A percentile compares a stretch with the other conserved stretches of the same genome.
Evolutionary conservation across 1,140 invertebrate genomes (phyloP).

Genomic region (Kradibia gibbosae): DNA sequence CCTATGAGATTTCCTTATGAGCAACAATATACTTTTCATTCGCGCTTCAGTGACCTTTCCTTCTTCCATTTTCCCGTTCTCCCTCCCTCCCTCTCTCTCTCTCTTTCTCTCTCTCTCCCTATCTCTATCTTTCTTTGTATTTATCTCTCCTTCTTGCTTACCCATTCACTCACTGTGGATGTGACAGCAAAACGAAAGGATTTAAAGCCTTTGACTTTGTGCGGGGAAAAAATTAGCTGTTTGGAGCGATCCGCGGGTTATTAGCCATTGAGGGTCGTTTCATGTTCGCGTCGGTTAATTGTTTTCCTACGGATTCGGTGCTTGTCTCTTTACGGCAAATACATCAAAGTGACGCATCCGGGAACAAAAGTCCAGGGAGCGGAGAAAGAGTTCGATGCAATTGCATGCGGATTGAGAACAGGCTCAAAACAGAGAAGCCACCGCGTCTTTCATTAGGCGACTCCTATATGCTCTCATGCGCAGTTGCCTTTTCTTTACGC

Average conservation of each 20-base stretch:
- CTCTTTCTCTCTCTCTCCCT: neutral
- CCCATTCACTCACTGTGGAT: neutral
- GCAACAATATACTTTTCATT: too few relatives aligned
- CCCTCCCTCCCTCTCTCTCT: neutral
- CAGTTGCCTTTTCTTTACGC: constrained; percentile 19
- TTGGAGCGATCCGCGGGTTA: constrained; percentile 72
- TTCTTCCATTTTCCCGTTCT: neutral
- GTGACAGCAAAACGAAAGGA: constrained; percentile 50
- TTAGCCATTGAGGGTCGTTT: constrained; percentile 72
- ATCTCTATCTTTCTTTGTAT: too few relatives aligned
- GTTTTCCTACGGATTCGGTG: constrained; percentile 63
- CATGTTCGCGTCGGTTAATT: constrained; percentile 69
- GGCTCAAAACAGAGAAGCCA: neutral
- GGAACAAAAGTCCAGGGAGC: constrained; percentile 55
- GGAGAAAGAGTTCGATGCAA: constrained; percentile 45
- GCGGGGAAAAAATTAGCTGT: constrained; percentile 69
- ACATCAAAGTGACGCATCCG: constrained; percentile 69
- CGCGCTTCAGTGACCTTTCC: too few relatives aligned
- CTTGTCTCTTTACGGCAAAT: constrained; percentile 63
- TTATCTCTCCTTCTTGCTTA: neutral
- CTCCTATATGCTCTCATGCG: neutral
- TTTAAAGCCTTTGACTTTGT: constrained; percentile 69
- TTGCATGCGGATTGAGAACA: constrained; percentile 35
- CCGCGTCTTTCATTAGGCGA: neutral
- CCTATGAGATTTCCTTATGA: constrained; percentile 36